Evolutionary conservation across 2,888 invertebrate genomes (phyloP).

Genomic region (Crepidodera aurea): DNA sequence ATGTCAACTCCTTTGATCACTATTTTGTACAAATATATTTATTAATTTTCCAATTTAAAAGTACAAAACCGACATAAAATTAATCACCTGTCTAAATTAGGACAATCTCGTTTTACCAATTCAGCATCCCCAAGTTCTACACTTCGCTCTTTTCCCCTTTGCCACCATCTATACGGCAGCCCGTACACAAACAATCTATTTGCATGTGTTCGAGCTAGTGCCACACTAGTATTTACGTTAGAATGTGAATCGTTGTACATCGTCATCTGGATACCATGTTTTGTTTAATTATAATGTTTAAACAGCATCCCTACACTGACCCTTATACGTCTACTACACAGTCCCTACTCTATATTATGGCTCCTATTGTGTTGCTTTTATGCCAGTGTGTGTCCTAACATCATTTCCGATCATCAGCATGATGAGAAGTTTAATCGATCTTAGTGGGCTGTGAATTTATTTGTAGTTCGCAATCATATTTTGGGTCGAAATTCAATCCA

Average conservation of each 20-base stretch:
- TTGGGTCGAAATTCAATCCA: no score
- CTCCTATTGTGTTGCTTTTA: constrained; percentile 22
- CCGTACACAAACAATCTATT: constrained; percentile 47
- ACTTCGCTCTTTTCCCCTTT: background rate
- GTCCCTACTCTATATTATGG: constrained; percentile 34
- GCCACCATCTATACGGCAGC: background rate
- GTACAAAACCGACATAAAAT: constrained; percentile 5
- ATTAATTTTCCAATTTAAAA: no score
- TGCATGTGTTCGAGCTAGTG: constrained; percentile 44
- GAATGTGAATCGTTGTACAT: constrained; percentile 49
- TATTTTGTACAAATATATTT: no score
- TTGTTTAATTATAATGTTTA: constrained; percentile 51
- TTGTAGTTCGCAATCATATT: no score
- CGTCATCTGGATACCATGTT: constrained; percentile 52
- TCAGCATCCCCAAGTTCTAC: background rate
- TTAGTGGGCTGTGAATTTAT: background rate
- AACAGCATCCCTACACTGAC: constrained; percentile 44
- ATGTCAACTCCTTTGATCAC: no score
- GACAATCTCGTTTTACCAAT: constrained; percentile 6
- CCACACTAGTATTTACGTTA: constrained; percentile 50
- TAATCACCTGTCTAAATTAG: constrained; percentile 21
- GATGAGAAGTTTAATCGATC: background rate
- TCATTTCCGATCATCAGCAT: constrained; percentile 11
- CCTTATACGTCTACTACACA: constrained; percentile 39
- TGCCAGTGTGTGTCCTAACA: background rate